Base-by-base conservation (phyloP, 2,113 vertebrate genomes). In the Equus przewalskii region DNA sequence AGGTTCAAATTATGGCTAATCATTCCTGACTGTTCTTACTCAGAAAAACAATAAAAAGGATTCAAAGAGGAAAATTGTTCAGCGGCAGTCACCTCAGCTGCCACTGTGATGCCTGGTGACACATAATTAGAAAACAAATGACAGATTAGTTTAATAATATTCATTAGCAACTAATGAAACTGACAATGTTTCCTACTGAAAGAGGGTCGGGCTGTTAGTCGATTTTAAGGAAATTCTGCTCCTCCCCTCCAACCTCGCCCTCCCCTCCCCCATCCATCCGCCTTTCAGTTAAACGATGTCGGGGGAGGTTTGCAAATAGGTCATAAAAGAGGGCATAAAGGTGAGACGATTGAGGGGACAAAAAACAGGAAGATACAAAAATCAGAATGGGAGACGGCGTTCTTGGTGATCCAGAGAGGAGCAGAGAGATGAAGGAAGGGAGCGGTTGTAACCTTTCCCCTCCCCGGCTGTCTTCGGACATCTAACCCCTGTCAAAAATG, bases 141-240 rank as follows among this genome's bases (percentile, higher is more conserved):
- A 98, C 98, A 99, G 98, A 99, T 99, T 99, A 99, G 98, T 98
- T 98, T 99, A 99, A 99, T 99, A 99, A 99, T 99, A 99, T 99
- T 99, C 98, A 99, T 99, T 99, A 99, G 97, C 97, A 98, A 98
- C 98, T 98, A 99, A 98, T 98, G 97, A 99, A 99, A 98, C 98
- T 1, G 72, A 98, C 98, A 98, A 98, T 97, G 90, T 98, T 99
- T 99, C 96, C 67, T 98, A 96, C 94, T 98, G 97, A 99, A 98
- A 98, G 98, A 96, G 97, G 97, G 95, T 98, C 98, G 96, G 92
- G 92, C 94, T 98, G 96, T 98, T 98, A 97, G 97, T 92, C 95
- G 97, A 98, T 97, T 98, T 98, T 98, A 97, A 99, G 98, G 94
- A 98, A 98, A 98, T 98, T 99, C 97, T 98, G 46, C 76, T 84